phyloP scores from a whole-genome alignment of 2,113 vertebrate genomes.

The Condylura cristata region DNA sequence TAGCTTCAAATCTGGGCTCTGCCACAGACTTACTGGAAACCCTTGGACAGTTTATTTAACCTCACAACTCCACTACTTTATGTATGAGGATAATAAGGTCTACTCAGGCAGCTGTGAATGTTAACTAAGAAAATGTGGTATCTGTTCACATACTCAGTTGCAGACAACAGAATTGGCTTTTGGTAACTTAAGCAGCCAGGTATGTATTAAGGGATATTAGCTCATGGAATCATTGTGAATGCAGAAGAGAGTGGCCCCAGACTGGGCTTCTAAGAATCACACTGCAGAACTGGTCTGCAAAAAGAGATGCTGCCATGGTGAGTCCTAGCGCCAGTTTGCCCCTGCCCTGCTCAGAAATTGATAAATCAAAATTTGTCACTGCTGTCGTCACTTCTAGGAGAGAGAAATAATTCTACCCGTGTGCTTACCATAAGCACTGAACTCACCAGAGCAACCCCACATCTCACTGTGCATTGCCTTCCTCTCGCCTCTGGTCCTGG shows the following conservation, averaged over 20 bases:
- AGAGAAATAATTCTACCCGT: neutral
- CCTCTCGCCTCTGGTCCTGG: neutral
- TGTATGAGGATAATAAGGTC: neutral
- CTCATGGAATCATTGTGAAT: neutral
- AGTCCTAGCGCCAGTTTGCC: neutral
- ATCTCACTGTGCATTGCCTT: neutral
- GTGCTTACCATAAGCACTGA: neutral
- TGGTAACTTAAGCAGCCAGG: slow-evolving; percentile 10
- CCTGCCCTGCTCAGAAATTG: neutral
- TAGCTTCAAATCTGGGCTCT: neutral
- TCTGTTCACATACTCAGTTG: neutral
- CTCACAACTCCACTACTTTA: neutral
- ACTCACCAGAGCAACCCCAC: neutral
- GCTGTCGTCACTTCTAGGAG: neutral
- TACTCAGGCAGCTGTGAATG: neutral
- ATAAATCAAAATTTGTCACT: neutral
- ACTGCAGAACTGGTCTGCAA: neutral
- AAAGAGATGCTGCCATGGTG: neutral
- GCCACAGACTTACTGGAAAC: neutral
- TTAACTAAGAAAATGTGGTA: neutral
- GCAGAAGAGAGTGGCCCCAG: neutral
- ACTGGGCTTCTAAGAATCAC: neutral
- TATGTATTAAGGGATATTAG: neutral
- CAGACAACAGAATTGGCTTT: neutral
- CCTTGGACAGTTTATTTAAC: neutral